Conservation (phyloP, 1,140 invertebrate species). For the Coelopa frigida region DNA sequence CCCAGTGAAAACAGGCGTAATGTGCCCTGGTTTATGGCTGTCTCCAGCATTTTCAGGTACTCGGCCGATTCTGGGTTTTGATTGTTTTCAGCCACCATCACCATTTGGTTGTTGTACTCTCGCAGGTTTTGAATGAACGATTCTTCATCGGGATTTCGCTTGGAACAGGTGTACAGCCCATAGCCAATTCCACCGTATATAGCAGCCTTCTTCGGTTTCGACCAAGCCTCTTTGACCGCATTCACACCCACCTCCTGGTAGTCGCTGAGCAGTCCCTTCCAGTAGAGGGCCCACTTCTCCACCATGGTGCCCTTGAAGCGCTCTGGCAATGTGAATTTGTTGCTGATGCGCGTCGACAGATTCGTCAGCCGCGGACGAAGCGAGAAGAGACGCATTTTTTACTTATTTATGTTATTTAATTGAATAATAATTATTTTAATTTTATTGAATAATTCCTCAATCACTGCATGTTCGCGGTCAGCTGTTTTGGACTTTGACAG, state of each 20-base stretch:
- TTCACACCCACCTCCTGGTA: constrained; percentile 54
- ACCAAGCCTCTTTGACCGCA: constrained; percentile 50
- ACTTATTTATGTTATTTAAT: neutral
- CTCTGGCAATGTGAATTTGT: constrained; percentile 41
- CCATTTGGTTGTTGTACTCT: constrained; percentile 51
- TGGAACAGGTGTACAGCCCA: constrained; percentile 19
- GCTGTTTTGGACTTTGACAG: too few relatives aligned
- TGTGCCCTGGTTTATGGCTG: constrained; percentile 58
- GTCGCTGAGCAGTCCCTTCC: constrained; percentile 54
- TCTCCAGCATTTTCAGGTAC: constrained; percentile 57
- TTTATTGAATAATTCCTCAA: too few relatives aligned
- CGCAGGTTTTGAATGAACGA: constrained; percentile 24
- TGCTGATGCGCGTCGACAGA: constrained; percentile 19
- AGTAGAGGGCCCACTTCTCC: constrained; percentile 57
- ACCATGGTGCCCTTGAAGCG: constrained; percentile 55
- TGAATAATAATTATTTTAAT: too few relatives aligned
- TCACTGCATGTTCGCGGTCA: too few relatives aligned
- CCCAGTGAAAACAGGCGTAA: constrained; percentile 60
- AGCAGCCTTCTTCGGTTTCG: constrained; percentile 51
- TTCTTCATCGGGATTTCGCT: constrained; percentile 27
- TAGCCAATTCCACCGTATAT: constrained; percentile 27
- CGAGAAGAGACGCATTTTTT: constrained; percentile 9
- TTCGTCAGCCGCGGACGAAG: neutral
- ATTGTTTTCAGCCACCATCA: constrained; percentile 56
- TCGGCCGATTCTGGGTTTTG: constrained; percentile 59